Evolutionary conservation across 2,797 vertebrate species (phyloP).

Genomic region (Halcyon chelicuti): DNA sequence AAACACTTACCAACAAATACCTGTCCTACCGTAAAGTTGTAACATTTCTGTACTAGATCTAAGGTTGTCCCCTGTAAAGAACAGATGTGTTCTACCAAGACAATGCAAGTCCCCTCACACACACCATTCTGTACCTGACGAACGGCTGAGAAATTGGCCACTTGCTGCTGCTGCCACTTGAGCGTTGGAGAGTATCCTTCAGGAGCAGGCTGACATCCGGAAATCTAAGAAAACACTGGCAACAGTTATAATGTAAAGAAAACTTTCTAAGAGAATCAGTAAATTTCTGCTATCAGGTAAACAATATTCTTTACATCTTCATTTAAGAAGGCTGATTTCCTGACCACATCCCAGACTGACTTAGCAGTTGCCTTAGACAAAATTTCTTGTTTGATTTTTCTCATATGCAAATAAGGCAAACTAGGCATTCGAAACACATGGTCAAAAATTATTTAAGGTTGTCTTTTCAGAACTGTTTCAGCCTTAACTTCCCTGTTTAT

Average conservation of each 20-base stretch:
- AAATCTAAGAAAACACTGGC: slow-evolving; percentile 81
- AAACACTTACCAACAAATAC: not conserved
- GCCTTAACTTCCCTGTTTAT: not conserved
- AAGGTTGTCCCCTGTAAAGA: fast-evolving
- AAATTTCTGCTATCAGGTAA: not conserved
- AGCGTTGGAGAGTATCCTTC: slow-evolving; percentile 90
- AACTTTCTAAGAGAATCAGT: not conserved
- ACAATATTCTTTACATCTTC: not conserved
- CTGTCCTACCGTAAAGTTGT: not conserved
- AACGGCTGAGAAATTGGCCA: slow-evolving; percentile 89
- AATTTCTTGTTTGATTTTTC: not conserved
- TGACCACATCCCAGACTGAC: not conserved
- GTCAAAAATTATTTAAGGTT: not conserved
- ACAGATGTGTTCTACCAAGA: not conserved
- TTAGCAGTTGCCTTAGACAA: not conserved
- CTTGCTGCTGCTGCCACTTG: slow-evolving; percentile 93
- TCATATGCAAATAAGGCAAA: not conserved
- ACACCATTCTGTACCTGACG: slow-evolving; percentile 85
- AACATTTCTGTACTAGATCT: not conserved
- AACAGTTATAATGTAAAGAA: slow-evolving; percentile 29
- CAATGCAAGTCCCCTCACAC: not conserved
- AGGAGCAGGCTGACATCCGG: slow-evolving; percentile 91
- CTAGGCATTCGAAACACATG: not conserved
- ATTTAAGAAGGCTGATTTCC: not conserved
- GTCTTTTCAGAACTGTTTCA: not conserved